These are phyloP conservation scores for Sebastes steindachneri DNA, from an alignment of 2,797 vertebrate species.

Conservation along the genomic window DNA sequence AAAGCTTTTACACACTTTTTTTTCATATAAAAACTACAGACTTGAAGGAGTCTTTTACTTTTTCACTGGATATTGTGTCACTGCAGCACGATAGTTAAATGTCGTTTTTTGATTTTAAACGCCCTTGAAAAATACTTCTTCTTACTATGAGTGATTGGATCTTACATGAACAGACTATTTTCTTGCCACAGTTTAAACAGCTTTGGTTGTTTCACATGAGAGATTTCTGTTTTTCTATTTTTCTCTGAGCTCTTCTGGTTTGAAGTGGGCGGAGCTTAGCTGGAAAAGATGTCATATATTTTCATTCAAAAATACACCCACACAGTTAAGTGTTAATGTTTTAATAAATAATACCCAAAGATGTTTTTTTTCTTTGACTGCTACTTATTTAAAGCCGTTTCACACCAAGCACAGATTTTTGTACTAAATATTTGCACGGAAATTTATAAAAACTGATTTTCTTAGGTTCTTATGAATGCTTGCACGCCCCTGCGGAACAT, in stretches of 20 bases:
- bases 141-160: neutral
- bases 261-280: no score
- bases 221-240: neutral
- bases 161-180: neutral
- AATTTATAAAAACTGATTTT: no score
- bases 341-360: neutral
- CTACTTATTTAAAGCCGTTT: neutral
- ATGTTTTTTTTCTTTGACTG: neutral
- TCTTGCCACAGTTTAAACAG: neutral
- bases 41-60: constrained; percentile 1
- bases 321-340: neutral
- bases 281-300: neutral
- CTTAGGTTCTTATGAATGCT: no score
- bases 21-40: constrained; percentile 2
- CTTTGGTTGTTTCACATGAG: neutral
- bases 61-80: neutral
- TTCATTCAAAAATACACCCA: neutral
- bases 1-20: neutral
- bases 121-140: neutral
- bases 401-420: no score
- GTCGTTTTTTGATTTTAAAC: neutral
- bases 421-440: no score
- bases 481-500: no score
- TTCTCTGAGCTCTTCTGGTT: no score
- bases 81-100: neutral